Conservation (phyloP, 2,113 vertebrate genomes). For the Illadopsis cleaveri region DNA sequence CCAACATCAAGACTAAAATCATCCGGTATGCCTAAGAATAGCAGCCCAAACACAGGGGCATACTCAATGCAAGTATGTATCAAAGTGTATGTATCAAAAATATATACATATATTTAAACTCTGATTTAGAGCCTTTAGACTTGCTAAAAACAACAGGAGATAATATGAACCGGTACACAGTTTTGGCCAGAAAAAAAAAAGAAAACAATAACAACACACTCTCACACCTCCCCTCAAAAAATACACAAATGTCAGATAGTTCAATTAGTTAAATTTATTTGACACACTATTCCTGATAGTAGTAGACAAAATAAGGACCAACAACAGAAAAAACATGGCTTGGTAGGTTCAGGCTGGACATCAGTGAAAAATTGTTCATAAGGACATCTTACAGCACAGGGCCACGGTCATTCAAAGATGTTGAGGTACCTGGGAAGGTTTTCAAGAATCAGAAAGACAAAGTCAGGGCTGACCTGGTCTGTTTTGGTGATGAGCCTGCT, state of each 20-base stretch:
- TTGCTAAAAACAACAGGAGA: not conserved
- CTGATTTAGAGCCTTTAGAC: not conserved
- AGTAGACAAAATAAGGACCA: not conserved
- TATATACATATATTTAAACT: not conserved
- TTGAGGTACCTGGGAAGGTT: not conserved
- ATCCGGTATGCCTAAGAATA: not conserved
- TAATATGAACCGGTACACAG: not conserved
- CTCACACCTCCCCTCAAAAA: not conserved
- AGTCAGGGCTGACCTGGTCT: not conserved
- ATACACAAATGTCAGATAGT: not conserved
- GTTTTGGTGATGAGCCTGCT: not conserved
- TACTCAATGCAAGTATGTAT: not conserved
- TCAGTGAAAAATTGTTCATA: not conserved
- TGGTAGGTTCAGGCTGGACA: not conserved
- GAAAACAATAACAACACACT: rapidly evolving
- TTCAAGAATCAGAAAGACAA: not conserved
- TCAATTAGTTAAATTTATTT: not conserved
- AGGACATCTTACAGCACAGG: not conserved
- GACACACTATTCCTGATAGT: not conserved
- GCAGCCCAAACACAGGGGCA: not conserved
- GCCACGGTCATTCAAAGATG: not conserved
- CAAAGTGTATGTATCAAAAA: not conserved
- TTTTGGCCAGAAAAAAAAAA: not conserved
- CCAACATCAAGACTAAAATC: not conserved
- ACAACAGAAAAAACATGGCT: not conserved